Evolutionary conservation across 2,113 vertebrate genomes (phyloP).

Genomic region (Lamprotornis superbus): DNA sequence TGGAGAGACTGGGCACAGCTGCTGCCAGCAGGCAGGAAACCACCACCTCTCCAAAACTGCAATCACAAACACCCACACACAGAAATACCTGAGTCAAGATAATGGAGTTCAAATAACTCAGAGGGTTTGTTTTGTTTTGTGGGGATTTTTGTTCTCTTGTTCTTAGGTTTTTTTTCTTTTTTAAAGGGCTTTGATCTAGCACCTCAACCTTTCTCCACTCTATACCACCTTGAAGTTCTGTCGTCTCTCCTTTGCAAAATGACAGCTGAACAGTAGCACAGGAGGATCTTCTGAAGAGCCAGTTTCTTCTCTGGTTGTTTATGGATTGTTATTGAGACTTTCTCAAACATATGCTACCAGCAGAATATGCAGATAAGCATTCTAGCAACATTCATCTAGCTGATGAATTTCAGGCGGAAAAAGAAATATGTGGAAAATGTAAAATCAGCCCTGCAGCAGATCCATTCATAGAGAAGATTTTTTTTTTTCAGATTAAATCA

Average conservation of each 20-base stretch:
- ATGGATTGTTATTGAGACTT: background rate
- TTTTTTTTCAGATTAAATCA: background rate
- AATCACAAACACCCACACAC: background rate
- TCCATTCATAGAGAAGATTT: background rate
- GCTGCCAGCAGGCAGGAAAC: background rate
- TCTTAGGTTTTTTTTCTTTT: background rate
- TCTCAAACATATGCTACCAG: background rate
- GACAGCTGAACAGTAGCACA: background rate
- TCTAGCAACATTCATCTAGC: background rate
- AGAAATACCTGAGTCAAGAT: background rate
- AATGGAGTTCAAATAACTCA: background rate
- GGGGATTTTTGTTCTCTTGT: rapidly evolving
- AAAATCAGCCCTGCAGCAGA: background rate
- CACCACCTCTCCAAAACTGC: background rate
- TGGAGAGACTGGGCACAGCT: background rate
- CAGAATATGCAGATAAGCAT: background rate
- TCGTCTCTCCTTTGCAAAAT: rapidly evolving
- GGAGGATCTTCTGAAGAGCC: background rate
- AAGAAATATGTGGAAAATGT: background rate
- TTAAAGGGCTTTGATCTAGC: background rate
- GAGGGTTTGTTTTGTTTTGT: background rate
- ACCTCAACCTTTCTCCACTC: background rate
- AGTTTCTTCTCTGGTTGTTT: background rate
- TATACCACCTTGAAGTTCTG: background rate
- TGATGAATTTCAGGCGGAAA: background rate